These are phyloP conservation scores for Ptilodon capucinus DNA, from an alignment of 2,888 invertebrate species.

Conservation along the genomic window DNA sequence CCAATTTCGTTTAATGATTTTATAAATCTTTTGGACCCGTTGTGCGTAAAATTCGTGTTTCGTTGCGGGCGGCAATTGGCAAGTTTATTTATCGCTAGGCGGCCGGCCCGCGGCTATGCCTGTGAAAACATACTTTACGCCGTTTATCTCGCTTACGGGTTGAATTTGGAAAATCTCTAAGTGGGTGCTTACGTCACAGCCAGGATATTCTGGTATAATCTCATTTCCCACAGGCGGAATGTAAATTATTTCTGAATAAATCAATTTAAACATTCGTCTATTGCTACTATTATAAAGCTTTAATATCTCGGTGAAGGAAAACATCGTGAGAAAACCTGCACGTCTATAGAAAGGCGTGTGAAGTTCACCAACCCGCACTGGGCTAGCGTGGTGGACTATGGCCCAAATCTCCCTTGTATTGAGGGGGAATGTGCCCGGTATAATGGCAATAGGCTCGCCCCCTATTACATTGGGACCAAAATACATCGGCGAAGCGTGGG, in stretches of 20 bases:
- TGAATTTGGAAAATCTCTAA: slow-evolving; percentile 32
- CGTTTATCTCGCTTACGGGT: slow-evolving; percentile 31
- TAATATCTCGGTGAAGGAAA: no score
- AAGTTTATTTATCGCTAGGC: slow-evolving; percentile 35
- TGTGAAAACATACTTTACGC: slow-evolving; percentile 35
- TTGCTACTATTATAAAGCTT: no score
- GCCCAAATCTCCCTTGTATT: no score
- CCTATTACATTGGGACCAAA: no score
- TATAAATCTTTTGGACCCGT: slow-evolving; percentile 23
- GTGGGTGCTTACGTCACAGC: slow-evolving; percentile 23
- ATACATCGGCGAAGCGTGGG: no score
- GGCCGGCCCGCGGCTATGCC: slow-evolving; percentile 30
- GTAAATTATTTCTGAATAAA: slow-evolving; percentile 7
- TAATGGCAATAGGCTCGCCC: no score
- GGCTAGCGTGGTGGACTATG: no score
- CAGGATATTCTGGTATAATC: slow-evolving; percentile 15
- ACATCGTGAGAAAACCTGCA: no score
- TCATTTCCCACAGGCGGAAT: slow-evolving; percentile 17
- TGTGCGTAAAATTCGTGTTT: slow-evolving; percentile 27
- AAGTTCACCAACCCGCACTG: no score
- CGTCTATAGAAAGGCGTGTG: no score
- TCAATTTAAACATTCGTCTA: neutral
- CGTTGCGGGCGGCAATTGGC: slow-evolving; percentile 29
- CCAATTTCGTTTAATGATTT: slow-evolving; percentile 18
- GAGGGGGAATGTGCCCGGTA: no score